Evolutionary conservation across 2,113 vertebrate species (phyloP).

Genomic region (Gavialis gangeticus): DNA sequence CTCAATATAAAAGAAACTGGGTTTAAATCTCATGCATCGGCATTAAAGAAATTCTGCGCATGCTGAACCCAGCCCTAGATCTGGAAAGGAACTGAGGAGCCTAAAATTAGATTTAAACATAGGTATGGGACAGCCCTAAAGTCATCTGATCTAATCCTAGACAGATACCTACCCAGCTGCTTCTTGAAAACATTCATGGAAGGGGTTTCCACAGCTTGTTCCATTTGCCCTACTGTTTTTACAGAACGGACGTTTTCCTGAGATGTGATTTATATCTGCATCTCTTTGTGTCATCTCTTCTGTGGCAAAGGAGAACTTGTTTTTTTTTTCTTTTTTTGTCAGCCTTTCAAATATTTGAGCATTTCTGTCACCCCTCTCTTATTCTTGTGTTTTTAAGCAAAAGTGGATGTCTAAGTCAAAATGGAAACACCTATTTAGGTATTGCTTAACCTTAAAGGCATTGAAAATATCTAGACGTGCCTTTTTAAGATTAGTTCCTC

Average conservation of each 20-base stretch:
- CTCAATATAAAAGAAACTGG: accelerated
- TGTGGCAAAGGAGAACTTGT: not conserved
- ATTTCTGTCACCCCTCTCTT: no score
- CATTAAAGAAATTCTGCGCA: not conserved
- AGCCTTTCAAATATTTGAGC: not conserved
- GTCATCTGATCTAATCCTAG: not conserved
- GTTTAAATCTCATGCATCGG: not conserved
- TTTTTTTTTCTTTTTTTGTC: not conserved
- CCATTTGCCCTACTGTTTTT: no score
- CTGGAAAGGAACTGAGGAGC: not conserved
- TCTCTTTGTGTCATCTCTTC: not conserved
- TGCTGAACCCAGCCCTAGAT: not conserved
- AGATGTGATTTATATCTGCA: not conserved
- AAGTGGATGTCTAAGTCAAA: accelerated
- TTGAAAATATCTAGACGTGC: no score
- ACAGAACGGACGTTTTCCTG: no score
- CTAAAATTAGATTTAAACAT: not conserved
- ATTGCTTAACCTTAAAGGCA: no score
- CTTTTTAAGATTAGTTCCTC: no score
- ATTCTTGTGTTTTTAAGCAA: not conserved
- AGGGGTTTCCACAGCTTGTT: no score
- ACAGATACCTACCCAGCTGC: not conserved
- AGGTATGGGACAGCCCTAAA: not conserved
- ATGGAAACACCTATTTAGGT: no score
- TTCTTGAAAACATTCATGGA: not conserved